These are phyloP conservation scores for Porites rus DNA, from an alignment of 92 coral and sea anemone genomes.

Conservation along the genomic window DNA sequence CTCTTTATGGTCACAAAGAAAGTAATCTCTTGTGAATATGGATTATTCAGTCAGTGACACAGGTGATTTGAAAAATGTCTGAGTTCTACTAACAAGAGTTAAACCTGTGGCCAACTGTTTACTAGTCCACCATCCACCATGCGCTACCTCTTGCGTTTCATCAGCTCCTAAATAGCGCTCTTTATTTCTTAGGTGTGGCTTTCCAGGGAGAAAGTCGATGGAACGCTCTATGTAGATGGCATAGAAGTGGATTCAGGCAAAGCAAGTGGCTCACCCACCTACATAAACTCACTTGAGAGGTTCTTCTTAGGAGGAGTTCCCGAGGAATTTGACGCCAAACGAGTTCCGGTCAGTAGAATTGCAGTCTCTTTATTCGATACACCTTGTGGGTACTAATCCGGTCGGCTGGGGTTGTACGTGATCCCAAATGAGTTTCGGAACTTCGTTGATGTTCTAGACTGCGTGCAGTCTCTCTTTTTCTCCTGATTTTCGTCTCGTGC, in stretches of 20 bases:
- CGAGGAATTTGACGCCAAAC: constrained; percentile 37
- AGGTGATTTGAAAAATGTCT: background rate
- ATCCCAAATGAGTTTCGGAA: too few relatives aligned
- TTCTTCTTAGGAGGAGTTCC: constrained; percentile 76
- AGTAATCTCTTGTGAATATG: too few relatives aligned
- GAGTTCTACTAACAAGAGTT: too few relatives aligned
- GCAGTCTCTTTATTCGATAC: background rate
- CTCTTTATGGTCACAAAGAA: too few relatives aligned
- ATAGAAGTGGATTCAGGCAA: constrained; percentile 25
- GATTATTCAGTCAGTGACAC: too few relatives aligned
- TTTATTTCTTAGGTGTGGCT: constrained; percentile 42
- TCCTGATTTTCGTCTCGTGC: too few relatives aligned
- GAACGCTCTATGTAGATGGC: constrained; percentile 56
- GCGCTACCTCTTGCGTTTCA: too few relatives aligned
- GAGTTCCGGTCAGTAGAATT: constrained; percentile 42
- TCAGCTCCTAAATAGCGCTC: background rate
- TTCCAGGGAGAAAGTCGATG: constrained; percentile 44
- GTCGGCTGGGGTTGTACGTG: background rate
- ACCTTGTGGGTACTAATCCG: background rate
- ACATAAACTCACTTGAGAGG: constrained; percentile 52
- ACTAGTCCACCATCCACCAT: too few relatives aligned
- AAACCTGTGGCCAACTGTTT: background rate
- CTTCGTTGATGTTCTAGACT: too few relatives aligned
- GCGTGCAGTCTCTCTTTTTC: too few relatives aligned
- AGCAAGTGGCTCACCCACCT: constrained; percentile 22